Percentiles rank a stretch among this genome's conserved stretches.
Evolutionary conservation across 2,888 invertebrate genomes (phyloP).

Genomic region (Piscicola geometra): DNA sequence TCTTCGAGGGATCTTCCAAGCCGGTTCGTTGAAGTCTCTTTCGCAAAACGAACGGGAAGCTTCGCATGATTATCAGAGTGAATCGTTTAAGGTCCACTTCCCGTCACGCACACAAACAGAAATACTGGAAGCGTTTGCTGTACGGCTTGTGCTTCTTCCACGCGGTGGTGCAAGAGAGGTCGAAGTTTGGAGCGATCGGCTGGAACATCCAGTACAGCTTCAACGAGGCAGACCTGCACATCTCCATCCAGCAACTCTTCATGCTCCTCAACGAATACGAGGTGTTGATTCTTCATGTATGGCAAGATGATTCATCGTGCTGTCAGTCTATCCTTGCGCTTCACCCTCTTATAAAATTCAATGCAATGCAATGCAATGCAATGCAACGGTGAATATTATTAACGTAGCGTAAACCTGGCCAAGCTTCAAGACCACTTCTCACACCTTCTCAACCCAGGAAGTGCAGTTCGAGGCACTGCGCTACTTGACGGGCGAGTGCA

Average conservation of each 20-base stretch:
- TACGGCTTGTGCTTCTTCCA: constrained; percentile 60
- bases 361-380: no score
- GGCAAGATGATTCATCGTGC: no score
- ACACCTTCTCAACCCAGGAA: constrained; percentile 47
- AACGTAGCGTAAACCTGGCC: no score
- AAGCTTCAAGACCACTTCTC: no score
- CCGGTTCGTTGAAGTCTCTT: constrained; percentile 46
- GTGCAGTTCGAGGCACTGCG: constrained; percentile 57
- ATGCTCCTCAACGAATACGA: constrained; percentile 59
- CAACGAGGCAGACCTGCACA: constrained; percentile 59
- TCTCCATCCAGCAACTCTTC: constrained; percentile 57
- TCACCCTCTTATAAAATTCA: no score
- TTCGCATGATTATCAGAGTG: no score
- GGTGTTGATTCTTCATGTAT: no score
- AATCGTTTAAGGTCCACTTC: no score
- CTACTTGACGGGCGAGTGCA: constrained; percentile 60
- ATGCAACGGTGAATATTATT: no score
- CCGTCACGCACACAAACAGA: neutral
- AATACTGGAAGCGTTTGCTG: constrained; percentile 56
- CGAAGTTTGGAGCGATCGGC: constrained; percentile 59
- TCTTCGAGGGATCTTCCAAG: constrained; percentile 62
- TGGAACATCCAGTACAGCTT: constrained; percentile 60
- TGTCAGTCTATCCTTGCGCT: no score
- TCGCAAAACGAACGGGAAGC: no score
- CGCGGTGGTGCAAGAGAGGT: constrained; percentile 58